These are phyloP conservation scores for Drosophila pachea DNA, from an alignment of 1,140 invertebrate species.

Conservation along the genomic window DNA sequence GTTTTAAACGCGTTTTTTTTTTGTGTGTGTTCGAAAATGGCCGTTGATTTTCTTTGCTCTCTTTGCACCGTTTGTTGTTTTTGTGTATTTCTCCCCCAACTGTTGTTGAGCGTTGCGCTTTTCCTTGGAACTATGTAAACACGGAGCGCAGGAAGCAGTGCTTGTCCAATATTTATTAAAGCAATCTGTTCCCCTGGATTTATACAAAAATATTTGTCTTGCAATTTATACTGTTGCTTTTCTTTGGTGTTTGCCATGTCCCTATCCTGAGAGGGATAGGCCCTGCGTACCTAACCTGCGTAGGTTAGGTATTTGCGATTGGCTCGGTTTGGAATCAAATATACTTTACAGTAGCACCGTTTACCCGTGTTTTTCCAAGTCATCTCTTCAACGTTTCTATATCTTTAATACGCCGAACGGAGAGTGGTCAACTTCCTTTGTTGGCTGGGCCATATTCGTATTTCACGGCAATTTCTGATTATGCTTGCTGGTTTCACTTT, in stretches of 20 bases:
- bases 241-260: slow-evolving; percentile 11
- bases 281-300: slow-evolving; percentile 13
- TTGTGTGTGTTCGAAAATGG: slow-evolving; percentile 44
- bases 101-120: slow-evolving; percentile 19
- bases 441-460: slow-evolving; percentile 20
- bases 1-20: slow-evolving; percentile 66
- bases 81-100: slow-evolving; percentile 7
- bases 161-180: slow-evolving; percentile 68
- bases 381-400: background rate
- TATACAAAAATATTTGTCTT: slow-evolving; percentile 71
- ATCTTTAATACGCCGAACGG: slow-evolving; percentile 33
- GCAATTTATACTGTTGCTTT: slow-evolving; percentile 47
- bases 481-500: slow-evolving; percentile 11
- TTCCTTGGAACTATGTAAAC: slow-evolving; percentile 51
- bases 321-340: background rate
- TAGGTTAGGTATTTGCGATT: slow-evolving; percentile 4
- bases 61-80: slow-evolving; percentile 24
- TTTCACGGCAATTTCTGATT: slow-evolving; percentile 31
- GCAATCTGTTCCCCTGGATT: slow-evolving; percentile 67
- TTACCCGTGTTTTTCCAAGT: too few species aligned
- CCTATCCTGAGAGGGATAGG: background rate
- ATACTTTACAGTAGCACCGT: background rate
- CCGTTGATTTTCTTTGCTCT: slow-evolving; percentile 53
- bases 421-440: slow-evolving; percentile 14
- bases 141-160: slow-evolving; percentile 30